Evolutionary conservation across 2,113 vertebrate species (phyloP).

Genomic region (Eclectus roratus): DNA sequence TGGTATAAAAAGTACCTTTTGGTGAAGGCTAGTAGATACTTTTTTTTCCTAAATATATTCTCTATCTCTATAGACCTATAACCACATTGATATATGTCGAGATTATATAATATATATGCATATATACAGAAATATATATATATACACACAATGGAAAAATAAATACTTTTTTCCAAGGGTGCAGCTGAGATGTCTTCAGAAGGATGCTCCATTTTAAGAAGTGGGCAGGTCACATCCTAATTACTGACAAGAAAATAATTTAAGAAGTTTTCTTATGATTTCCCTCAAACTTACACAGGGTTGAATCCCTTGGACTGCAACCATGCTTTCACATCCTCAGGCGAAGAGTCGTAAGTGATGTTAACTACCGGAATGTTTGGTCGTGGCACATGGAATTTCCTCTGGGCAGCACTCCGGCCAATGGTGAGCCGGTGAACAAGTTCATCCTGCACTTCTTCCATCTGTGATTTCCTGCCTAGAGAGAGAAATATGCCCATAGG

Average conservation of each 20-base stretch:
- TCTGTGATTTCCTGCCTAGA: constrained; percentile 92
- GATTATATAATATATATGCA: not conserved
- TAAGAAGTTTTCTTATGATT: not conserved
- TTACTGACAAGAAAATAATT: too few relatives aligned
- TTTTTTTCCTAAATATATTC: not conserved
- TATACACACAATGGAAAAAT: not conserved
- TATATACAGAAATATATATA: not conserved
- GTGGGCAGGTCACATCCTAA: not conserved
- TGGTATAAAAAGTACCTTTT: not conserved
- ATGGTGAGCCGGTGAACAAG: constrained; percentile 90
- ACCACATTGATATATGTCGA: not conserved
- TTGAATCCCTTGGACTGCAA: constrained; percentile 92
- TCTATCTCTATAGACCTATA: not conserved
- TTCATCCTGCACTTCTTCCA: constrained; percentile 98
- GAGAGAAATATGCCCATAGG: not conserved
- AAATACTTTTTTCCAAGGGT: not conserved
- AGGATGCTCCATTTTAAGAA: not conserved
- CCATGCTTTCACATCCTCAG: constrained; percentile 87
- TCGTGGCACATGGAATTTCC: constrained; percentile 82
- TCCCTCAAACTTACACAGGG: constrained; percentile 81
- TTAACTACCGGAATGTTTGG: constrained; percentile 72
- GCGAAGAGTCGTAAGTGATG: constrained; percentile 86
- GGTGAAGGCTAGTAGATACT: not conserved
- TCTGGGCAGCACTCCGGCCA: constrained; percentile 86
- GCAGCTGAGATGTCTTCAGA: not conserved